Evolutionary conservation across 2,113 vertebrate species (phyloP).

Genomic region (Mastomys natalensis): DNA sequence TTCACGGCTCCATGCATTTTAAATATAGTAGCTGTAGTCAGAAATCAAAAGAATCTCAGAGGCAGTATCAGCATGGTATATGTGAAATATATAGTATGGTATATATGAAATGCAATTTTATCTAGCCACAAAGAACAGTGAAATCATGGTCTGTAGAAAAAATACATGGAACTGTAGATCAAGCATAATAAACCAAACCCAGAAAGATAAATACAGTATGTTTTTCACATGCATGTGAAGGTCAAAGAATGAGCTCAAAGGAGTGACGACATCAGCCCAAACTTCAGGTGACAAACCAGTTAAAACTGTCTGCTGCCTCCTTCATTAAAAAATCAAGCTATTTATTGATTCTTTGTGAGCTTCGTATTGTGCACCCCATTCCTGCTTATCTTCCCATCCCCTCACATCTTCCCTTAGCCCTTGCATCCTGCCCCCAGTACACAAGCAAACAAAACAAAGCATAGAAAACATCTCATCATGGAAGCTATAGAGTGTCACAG

Average conservation of each 20-base stretch:
- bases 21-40: neutral
- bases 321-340: no score
- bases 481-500: no score
- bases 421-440: no score
- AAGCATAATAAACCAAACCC: neutral
- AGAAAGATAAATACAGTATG: neutral
- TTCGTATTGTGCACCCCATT: no score
- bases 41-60: conserved; percentile 24
- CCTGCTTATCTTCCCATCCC: no score
- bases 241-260: neutral
- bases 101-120: neutral
- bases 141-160: neutral
- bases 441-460: no score
- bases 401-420: no score
- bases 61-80: neutral
- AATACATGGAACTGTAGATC: neutral
- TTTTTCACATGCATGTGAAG: no score
- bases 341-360: no score
- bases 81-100: no score
- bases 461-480: no score
- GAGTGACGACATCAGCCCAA: neutral
- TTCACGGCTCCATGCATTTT: neutral
- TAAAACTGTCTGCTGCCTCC: neutral
- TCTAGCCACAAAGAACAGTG: neutral
- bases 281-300: neutral